These are phyloP conservation scores for Falco punctatus DNA, from an alignment of 2,113 vertebrate genomes.

Conservation along the genomic window DNA sequence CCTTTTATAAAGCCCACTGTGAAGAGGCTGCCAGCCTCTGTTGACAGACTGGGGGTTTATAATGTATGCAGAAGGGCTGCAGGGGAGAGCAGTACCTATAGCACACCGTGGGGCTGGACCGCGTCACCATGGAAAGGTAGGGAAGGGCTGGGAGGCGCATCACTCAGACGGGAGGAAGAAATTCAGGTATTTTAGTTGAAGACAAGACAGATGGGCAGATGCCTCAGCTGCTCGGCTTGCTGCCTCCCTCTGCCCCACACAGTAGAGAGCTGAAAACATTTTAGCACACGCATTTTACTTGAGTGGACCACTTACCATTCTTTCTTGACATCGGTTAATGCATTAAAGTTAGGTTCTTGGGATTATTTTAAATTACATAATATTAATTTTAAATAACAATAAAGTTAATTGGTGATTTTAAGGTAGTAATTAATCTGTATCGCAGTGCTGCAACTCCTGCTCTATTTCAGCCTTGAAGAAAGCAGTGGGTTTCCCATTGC, in stretches of 20 bases:
- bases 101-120: neutral
- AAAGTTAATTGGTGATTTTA: constrained; percentile 2
- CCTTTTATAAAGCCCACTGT: fast-evolving
- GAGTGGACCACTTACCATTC: neutral
- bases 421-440: neutral
- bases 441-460: neutral
- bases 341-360: neutral
- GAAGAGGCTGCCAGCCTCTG: neutral
- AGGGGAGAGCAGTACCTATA: neutral
- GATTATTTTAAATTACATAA: neutral
- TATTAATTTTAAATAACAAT: neutral
- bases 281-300: neutral
- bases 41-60: neutral
- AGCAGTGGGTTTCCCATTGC: neutral
- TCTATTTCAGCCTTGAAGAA: neutral
- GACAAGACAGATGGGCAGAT: neutral
- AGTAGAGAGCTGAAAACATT: neutral
- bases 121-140: neutral
- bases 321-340: neutral
- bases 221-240: neutral
- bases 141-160: neutral
- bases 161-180: neutral
- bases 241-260: neutral
- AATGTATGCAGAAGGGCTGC: neutral
- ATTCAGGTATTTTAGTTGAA: neutral